phyloP scores from a whole-genome alignment of 1,140 invertebrate species.

The Trissolcus basalis region DNA sequence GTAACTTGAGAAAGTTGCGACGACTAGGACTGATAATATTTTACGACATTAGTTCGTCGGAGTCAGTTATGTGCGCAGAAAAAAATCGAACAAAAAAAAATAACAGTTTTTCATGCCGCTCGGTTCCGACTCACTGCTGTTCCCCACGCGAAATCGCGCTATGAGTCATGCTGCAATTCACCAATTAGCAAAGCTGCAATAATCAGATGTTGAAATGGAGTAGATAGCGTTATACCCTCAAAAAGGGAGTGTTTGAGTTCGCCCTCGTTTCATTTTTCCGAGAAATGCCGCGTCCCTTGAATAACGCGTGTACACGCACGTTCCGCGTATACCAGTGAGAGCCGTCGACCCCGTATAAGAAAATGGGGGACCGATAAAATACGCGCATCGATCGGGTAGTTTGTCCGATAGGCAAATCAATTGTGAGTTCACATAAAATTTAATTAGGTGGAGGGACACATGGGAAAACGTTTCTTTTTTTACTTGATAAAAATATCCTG shows the following conservation, averaged over 20 bases:
- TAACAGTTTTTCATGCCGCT: conserved; percentile 27
- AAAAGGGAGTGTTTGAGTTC: conserved; percentile 27
- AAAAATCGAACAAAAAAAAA: conserved; percentile 5
- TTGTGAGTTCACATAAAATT: conserved; percentile 34
- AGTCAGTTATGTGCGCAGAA: conserved; percentile 18
- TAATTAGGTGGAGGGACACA: conserved; percentile 21
- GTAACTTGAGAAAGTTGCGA: conserved; percentile 12
- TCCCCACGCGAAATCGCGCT: conserved; percentile 10
- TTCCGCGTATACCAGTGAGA: background rate
- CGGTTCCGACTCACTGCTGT: conserved; percentile 52
- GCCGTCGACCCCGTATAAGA: conserved; percentile 17
- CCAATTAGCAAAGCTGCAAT: conserved; percentile 69
- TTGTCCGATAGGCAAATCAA: conserved; percentile 26
- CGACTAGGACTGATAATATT: conserved; percentile 37
- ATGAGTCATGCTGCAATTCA: conserved; percentile 67
- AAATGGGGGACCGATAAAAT: conserved; percentile 48
- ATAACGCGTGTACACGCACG: conserved; percentile 39
- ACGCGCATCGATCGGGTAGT: conserved; percentile 10
- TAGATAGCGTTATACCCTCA: conserved; percentile 51
- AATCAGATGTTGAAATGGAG: conserved; percentile 65
- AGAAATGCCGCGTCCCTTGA: conserved; percentile 45
- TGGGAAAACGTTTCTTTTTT: no score
- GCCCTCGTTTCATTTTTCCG: conserved; percentile 54
- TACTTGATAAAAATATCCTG: no score
- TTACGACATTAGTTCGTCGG: conserved; percentile 28